Conservation (phyloP, 2,888 invertebrate genomes). For the Acanthosoma haemorrhoidale region DNA sequence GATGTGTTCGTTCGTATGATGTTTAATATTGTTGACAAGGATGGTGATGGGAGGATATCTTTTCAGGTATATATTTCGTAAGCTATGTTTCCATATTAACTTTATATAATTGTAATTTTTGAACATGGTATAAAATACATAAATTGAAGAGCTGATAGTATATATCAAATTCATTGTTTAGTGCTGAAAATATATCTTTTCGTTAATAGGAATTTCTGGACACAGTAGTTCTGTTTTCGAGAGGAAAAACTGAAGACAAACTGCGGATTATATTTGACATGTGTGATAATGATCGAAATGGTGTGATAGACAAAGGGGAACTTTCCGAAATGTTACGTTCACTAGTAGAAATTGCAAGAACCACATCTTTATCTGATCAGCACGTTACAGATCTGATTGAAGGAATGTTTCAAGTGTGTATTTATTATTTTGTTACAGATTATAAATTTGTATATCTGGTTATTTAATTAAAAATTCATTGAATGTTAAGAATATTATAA, state of each 20-base stretch:
- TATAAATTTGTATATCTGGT: neutral
- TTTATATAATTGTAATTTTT: too few relatives aligned
- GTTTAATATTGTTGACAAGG: constrained; percentile 96
- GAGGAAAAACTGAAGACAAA: constrained; percentile 89
- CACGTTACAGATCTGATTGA: constrained; percentile 88
- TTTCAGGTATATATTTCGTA: constrained; percentile 84
- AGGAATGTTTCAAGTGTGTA: constrained; percentile 78
- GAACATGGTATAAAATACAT: neutral
- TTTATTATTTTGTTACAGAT: neutral
- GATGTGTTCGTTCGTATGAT: constrained; percentile 94
- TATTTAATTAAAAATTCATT: too few relatives aligned
- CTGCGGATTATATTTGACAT: constrained; percentile 92
- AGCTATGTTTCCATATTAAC: too few relatives aligned
- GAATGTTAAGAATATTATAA: too few relatives aligned
- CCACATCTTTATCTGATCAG: constrained; percentile 82
- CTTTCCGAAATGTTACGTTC: constrained; percentile 89
- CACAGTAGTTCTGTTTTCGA: constrained; percentile 85
- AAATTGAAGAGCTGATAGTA: neutral
- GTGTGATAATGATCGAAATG: constrained; percentile 93
- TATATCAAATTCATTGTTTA: neutral
- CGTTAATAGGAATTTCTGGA: constrained; percentile 77
- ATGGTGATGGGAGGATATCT: constrained; percentile 85
- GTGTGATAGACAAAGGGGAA: constrained; percentile 89
- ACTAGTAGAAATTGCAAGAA: constrained; percentile 85
- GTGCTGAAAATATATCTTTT: neutral